A percentile compares a stretch with the other conserved stretches of the same genome.
phyloP scores from a whole-genome alignment of 2,113 vertebrate species.

The Pollimyrus isidori region DNA sequence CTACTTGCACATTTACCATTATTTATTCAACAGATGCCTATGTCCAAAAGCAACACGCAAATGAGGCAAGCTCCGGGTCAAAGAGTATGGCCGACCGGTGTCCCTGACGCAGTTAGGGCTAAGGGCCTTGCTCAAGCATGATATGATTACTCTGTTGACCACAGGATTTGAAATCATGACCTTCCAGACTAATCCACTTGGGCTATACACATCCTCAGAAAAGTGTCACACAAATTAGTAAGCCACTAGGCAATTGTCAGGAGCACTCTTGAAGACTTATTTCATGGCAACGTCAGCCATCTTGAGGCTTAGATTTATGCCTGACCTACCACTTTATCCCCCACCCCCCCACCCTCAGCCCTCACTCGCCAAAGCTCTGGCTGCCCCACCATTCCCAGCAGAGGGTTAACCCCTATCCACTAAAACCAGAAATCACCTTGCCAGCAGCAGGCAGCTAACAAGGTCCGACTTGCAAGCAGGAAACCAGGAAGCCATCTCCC shows the following conservation, averaged over 20 bases:
- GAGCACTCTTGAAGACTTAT: not conserved
- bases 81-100: not conserved
- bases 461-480: not conserved
- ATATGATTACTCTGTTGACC: not conserved
- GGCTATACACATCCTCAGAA: not conserved
- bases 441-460: not conserved
- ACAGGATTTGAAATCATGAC: not conserved
- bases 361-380: not conserved
- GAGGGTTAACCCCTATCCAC: not conserved
- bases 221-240: not conserved
- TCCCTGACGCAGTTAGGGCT: not conserved
- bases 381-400: not conserved
- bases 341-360: not conserved
- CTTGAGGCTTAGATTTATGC: not conserved
- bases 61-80: not conserved
- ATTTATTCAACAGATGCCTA: not conserved
- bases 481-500: not conserved
- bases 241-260: not conserved
- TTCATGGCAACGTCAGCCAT: not conserved
- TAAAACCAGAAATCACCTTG: not conserved
- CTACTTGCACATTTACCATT: not conserved
- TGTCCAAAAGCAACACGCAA: not conserved
- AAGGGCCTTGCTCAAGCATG: not conserved
- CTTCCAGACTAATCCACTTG: not conserved
- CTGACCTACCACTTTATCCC: not conserved